These are phyloP conservation scores for Rhimphoctona megacephalus DNA, from an alignment of 2,888 invertebrate genomes.

Conservation along the genomic window DNA sequence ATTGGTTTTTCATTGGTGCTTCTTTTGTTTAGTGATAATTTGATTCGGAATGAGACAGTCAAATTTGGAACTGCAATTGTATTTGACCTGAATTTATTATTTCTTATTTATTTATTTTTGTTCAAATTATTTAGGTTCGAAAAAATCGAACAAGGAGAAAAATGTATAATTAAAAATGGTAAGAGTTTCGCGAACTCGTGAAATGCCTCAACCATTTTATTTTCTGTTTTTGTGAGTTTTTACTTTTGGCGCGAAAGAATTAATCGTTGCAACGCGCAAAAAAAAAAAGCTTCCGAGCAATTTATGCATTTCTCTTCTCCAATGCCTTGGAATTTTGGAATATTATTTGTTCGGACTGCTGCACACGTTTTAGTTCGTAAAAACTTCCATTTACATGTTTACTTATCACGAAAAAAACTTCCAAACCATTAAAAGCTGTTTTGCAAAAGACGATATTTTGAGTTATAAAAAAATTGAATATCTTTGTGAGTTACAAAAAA, in stretches of 20 bases:
- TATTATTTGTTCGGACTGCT: neutral
- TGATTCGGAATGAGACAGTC: neutral
- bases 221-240: neutral
- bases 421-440: neutral
- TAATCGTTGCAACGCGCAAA: conserved; percentile 4
- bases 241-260: neutral
- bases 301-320: conserved; percentile 13
- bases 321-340: neutral
- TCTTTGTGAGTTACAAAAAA: neutral
- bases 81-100: too few species aligned
- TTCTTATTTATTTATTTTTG: too few species aligned
- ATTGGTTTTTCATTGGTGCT: neutral
- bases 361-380: neutral
- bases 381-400: neutral
- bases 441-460: neutral
- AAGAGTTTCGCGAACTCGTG: neutral
- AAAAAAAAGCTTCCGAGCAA: conserved; percentile 2
- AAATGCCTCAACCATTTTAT: neutral
- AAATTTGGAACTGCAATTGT: too few species aligned
- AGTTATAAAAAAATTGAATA: neutral
- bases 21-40: neutral
- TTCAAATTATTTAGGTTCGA: neutral
- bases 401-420: neutral
- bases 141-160: neutral
- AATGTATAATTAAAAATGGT: neutral